Percentiles rank a stretch among this genome's conserved stretches.
Conservation (phyloP, 2,113 vertebrate genomes). For the Acrocephalus kingi region DNA sequence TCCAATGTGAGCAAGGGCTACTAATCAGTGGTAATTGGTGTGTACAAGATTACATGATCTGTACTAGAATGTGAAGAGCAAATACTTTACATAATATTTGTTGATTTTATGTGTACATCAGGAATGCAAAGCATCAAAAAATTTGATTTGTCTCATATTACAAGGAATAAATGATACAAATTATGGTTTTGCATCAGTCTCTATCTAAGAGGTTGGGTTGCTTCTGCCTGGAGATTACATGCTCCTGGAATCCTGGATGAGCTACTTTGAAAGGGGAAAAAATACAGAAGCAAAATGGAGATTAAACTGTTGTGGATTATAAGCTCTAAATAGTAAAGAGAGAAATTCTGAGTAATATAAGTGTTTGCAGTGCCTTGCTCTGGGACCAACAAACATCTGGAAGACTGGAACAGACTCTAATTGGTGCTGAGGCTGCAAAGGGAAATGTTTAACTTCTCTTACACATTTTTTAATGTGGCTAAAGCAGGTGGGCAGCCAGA, state of each 20-base stretch:
- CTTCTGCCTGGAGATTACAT: neutral
- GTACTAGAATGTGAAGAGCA: neutral
- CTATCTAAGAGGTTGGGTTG: neutral
- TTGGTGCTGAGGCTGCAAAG: neutral
- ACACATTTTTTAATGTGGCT: neutral
- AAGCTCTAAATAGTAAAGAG: neutral
- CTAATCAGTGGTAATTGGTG: neutral
- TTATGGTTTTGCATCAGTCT: neutral
- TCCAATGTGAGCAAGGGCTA: neutral
- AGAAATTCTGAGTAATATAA: neutral
- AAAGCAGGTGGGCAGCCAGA: neutral
- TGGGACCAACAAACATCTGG: neutral
- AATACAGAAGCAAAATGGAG: neutral
- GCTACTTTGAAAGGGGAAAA: neutral
- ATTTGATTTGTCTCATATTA: neutral
- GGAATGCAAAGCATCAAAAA: neutral
- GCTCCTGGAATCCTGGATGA: neutral
- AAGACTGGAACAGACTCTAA: neutral
- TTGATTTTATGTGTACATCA: neutral
- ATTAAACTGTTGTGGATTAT: neutral
- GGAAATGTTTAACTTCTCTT: neutral
- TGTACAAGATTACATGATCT: neutral
- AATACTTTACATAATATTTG: neutral
- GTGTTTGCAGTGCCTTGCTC: neutral
- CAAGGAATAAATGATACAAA: neutral